Base-by-base conservation (phyloP, 2,888 invertebrate genomes). In the Drosophila stalkeri region DNA sequence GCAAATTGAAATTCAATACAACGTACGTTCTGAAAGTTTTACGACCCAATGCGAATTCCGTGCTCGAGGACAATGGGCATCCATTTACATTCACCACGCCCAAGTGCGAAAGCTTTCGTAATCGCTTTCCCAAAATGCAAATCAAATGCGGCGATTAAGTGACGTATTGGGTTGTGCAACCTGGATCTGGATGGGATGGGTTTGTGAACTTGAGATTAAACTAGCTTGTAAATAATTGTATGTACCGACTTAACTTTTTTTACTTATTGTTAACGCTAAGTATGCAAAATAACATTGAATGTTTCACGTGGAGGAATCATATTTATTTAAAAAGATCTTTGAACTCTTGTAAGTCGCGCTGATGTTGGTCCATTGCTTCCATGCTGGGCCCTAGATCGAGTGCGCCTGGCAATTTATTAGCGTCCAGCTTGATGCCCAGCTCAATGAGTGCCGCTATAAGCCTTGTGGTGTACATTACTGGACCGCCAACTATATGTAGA, bases 361-460 rank as follows among this genome's bases (percentile, higher is more conserved):
- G 41, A 4, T 67, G 68, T 14, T 78, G 77, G 27, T 67, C 60
- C 64, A 64, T 16, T 7, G 49, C 52, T 11, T 49, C 18, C 11
- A 39, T 4, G 18, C 35, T 64, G 2, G 51, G 23, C 8, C 52
- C 55, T 11, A 23, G 18, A 14, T 31, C 14, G 18, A 61, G 20
- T 0, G 56, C 33, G 2, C 77, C 85, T 18, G 60, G 52, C 16
- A 86, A 37, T 7, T 56, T 64, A 6, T 77, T 59, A 8, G 77
- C 47, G 0, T 80, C 70, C 46, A 92, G 60, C 0, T 74, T 60
- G 20, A 89, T 51, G 7, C 95, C 94, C 85, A 94, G 93, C 92
- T 97, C 97, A 60, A 97, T 93, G 57, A 96, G 92, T 88, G 97
- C 96, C 0, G 94, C 97, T 57, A 98, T 93, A 27, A 97, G 91